Conservation (phyloP, 2,113 vertebrate genomes). For the Anarhynchus alexandrinus region DNA sequence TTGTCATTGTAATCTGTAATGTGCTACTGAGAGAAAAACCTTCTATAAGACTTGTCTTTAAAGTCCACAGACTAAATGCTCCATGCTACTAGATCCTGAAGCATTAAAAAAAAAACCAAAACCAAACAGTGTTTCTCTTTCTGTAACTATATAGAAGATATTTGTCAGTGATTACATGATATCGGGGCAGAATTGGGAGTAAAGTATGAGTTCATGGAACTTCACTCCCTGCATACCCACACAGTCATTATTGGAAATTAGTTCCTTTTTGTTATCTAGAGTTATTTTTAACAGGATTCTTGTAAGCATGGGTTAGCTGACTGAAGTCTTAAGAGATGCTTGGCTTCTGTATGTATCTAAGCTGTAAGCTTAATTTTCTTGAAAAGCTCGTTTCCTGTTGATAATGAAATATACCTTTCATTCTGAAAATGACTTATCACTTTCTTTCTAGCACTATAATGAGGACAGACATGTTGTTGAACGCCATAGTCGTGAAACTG, state of each 20-base stretch:
- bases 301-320: neutral
- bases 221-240: neutral
- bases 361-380: neutral
- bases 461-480: slow-evolving; percentile 91
- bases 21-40: neutral
- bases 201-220: neutral
- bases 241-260: rapidly evolving
- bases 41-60: neutral
- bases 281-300: neutral
- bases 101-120: neutral
- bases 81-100: neutral
- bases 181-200: neutral
- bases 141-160: neutral
- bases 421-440: neutral
- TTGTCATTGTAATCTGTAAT: neutral
- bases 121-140: neutral
- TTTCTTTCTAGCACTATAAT: slow-evolving; percentile 77
- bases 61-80: neutral
- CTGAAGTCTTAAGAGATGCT: neutral
- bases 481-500: slow-evolving; percentile 85
- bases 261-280: neutral
- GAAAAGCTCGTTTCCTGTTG: neutral
- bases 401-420: rapidly evolving
- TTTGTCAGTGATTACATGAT: neutral
- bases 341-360: neutral